Evolutionary conservation across 1,140 invertebrate species (phyloP), one percentile per base, ranked within the genome.

Genomic region (Cryptotermes secundus): DNA sequence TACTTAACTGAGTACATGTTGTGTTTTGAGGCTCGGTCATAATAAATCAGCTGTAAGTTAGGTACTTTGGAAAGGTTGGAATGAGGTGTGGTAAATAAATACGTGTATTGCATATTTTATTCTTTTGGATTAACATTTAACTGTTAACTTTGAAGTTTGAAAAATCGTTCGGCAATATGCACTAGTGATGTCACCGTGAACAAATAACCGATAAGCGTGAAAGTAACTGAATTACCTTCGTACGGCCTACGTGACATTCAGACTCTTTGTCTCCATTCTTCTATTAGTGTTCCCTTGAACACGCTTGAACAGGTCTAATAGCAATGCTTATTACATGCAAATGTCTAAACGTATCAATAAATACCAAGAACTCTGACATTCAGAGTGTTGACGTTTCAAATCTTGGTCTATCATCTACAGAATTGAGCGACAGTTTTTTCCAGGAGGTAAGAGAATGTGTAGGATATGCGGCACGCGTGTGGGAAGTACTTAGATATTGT

Each of bases 321-420:
- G 83, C 49, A 45, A 86, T 86, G 85, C 82, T 85, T 79, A 85
- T 86, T 49, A 86, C 89, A 72, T 92, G 91, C 85, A 90, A 91
- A 86, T 92, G 91, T 87, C 87, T 92, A 81, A 92, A 92, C 87
- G 89, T 92, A 35, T 88, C 89, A 79, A 90, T 92, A 82, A 89
- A 89, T 86, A 88, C 89, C 38, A 88, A 89, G 85, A 87, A 86
- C 42, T 87, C 85, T 85, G 89, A 90, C 86, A 87, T 90, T 83
- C 86, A 88, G 45, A 88, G 88, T 84, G 85, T 89, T 53, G 88
- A 88, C 84, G 84, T 89, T 45, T 87, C 89, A 81, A 87, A 88
- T 83, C 84, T 91, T 49, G 88, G 89, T 82, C 83, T 92, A 80
- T 87, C 87, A 53, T 87, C 87, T 31, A 85, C 86, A 22, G 90